Base-by-base conservation (phyloP, 2,797 vertebrate genomes). In the Pangasius sanitwongsei region DNA sequence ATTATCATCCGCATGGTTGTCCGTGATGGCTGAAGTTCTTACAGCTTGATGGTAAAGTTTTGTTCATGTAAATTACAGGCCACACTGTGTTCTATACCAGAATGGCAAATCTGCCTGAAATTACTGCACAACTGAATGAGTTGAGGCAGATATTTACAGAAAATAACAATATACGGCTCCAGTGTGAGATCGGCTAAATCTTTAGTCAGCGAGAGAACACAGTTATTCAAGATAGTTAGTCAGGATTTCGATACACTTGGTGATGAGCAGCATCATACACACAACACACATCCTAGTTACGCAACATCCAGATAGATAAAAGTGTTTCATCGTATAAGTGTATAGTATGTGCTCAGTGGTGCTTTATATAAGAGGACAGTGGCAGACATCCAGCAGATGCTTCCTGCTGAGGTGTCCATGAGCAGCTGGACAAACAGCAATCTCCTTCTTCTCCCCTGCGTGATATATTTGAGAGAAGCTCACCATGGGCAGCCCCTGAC, bases 381-480 rank as follows among this genome's bases (percentile, higher is more conserved):
- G 63, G 85, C 90, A 86, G 83, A 70, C 57, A 31, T 37, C 37
- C 28, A 93, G 94, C 95, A 95, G 94, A 94, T 95, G 94, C 93
- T 90, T 92, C 87, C 65, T 77, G 55, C 55, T 75, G 11, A 84
- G 55, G 57, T 72, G 67, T 86, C 67, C 34, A 78, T 90, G 74
- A 90, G 87, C 96, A 96, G 96, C 95, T 97, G 95, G 95, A 91
- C 94, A 96, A 96, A 96, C 94, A 96, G 90, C 34, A 59, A 3
- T 78, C 61, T 93, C 94, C 93, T 94, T 95, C 95, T 87, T 90
- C 89, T 95, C 95, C 93, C 89, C 87, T 89, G 89, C 89, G 63
- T 93, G 94, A 92, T 92, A 95, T 95, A 94, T 96, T 96, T 95
- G 93, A 95, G 94, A 94, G 94, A 93, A 94, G 93, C 93, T 55